phyloP scores from a whole-genome alignment of 1,140 invertebrate genomes.

The Rhynchophorus ferrugineus region DNA sequence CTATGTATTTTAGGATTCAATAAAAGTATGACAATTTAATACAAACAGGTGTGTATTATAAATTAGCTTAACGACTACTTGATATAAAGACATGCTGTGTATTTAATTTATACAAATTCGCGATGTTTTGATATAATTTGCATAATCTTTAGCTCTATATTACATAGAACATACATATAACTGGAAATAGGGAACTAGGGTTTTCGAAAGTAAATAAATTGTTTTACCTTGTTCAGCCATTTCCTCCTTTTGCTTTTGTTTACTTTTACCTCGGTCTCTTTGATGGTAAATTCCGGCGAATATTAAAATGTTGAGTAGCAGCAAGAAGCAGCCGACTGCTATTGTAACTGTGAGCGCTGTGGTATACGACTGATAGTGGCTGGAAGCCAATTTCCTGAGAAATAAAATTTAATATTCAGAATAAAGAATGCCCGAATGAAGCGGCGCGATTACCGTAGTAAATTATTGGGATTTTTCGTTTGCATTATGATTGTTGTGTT shows the following conservation, averaged over 20 bases:
- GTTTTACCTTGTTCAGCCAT: slow-evolving; percentile 56
- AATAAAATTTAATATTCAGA: neutral
- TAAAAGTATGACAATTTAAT: no score
- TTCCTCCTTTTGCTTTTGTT: slow-evolving; percentile 62
- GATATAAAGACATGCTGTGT: no score
- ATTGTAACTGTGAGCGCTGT: slow-evolving; percentile 88
- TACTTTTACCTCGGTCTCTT: slow-evolving; percentile 56
- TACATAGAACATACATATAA: no score
- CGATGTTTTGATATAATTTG: no score
- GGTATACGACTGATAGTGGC: slow-evolving; percentile 78
- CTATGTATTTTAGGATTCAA: no score
- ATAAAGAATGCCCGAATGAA: no score
- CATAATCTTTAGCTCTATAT: no score
- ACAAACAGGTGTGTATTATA: no score
- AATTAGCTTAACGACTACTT: no score
- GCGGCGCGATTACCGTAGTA: slow-evolving; percentile 47
- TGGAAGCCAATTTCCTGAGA: slow-evolving; percentile 60
- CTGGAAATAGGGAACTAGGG: no score
- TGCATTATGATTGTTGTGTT: slow-evolving; percentile 46
- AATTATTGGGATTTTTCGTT: slow-evolving; percentile 52
- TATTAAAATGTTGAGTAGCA: slow-evolving; percentile 87
- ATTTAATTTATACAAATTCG: no score
- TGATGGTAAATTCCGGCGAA: slow-evolving; percentile 93
- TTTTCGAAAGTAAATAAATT: no score
- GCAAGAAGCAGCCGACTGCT: slow-evolving; percentile 79